Percentiles rank a stretch among this genome's conserved stretches.
phyloP scores from a whole-genome alignment of 2,888 invertebrate species.

The Macrosiphum euphorbiae region DNA sequence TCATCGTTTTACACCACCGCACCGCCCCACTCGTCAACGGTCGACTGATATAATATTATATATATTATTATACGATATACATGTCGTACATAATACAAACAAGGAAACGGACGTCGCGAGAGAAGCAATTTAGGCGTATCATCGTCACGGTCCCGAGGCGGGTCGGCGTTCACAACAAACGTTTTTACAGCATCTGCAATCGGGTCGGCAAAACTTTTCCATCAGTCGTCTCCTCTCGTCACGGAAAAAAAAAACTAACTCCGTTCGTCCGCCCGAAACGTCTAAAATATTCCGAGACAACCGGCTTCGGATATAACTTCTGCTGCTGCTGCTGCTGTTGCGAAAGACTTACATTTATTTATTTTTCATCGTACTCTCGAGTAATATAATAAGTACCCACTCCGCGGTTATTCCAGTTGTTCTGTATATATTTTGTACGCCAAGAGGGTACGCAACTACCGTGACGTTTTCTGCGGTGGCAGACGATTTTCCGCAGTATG shows the following conservation, averaged over 20 bases:
- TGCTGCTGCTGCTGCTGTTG: neutral
- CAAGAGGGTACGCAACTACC: neutral
- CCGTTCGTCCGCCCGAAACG: neutral
- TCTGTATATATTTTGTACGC: neutral
- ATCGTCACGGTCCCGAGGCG: neutral
- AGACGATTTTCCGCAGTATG: neutral
- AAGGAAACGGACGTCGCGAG: neutral
- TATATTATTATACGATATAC: neutral
- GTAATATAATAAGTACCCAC: neutral
- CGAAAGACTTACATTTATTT: neutral
- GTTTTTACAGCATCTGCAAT: conserved; percentile 5
- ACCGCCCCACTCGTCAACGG: neutral
- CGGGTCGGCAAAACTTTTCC: neutral
- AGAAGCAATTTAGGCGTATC: neutral
- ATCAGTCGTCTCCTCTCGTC: neutral
- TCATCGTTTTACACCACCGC: neutral
- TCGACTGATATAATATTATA: neutral
- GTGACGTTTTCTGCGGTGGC: neutral
- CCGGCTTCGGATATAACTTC: neutral
- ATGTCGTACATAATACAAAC: neutral
- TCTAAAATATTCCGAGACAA: neutral
- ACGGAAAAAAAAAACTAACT: neutral
- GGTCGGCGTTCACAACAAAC: neutral
- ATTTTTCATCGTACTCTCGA: neutral
- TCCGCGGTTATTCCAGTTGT: neutral